Percentiles rank a stretch among this genome's conserved stretches.
phyloP scores from a whole-genome alignment of 2,888 invertebrate species.

The Smittia aterrima region DNA sequence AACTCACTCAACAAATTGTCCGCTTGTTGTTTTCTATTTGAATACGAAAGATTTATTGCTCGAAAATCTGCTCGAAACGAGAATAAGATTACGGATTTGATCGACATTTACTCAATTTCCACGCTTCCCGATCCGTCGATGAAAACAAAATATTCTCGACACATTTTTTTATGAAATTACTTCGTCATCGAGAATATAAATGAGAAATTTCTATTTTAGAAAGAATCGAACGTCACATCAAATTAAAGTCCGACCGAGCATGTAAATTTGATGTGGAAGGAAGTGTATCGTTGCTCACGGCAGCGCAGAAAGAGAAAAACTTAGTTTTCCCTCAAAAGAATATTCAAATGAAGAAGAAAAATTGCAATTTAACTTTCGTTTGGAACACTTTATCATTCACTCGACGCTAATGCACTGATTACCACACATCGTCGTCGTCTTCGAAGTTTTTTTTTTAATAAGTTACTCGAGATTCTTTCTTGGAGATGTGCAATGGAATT shows the following conservation, averaged over 20 bases:
- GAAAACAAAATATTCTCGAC: neutral
- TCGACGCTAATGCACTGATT: neutral
- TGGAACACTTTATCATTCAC: neutral
- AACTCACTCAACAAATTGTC: neutral
- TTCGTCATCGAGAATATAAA: neutral
- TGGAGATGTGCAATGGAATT: neutral
- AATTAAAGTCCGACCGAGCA: neutral
- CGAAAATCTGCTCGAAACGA: neutral
- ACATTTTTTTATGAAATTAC: conserved; percentile 19
- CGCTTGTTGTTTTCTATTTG: neutral
- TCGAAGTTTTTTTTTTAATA: neutral
- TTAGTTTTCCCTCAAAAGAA: too few relatives aligned
- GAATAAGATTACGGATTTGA: conserved; percentile 11
- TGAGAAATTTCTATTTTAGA: neutral
- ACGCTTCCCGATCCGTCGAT: neutral
- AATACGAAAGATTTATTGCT: neutral
- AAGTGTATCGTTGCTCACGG: too few relatives aligned
- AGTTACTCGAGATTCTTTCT: neutral
- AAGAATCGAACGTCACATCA: conserved; percentile 7
- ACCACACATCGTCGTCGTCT: too few relatives aligned
- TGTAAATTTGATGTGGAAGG: too few relatives aligned
- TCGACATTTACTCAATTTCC: conserved; percentile 20
- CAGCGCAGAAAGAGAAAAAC: too few relatives aligned
- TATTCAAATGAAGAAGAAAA: neutral
- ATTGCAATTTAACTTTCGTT: neutral